phyloP scores from a whole-genome alignment of 2,797 vertebrate genomes.

The Bufotes viridis region DNA sequence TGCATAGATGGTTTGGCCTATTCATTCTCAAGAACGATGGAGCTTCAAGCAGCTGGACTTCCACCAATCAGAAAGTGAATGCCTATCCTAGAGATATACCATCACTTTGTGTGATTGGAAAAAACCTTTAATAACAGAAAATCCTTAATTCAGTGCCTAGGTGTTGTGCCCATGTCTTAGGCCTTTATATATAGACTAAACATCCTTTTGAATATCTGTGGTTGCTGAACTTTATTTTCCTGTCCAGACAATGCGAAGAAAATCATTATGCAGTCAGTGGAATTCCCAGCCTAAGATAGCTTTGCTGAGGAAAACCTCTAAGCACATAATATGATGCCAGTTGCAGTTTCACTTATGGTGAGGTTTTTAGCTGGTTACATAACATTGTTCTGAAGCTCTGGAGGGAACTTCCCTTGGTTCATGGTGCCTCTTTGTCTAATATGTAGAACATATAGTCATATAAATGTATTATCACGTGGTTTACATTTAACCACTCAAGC shows the following conservation, averaged over 20 bases:
- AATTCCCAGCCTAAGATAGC: background rate
- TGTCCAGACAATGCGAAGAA: background rate
- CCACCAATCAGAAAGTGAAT: too few species aligned
- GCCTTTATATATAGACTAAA: background rate
- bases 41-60: too few species aligned
- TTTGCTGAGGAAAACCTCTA: background rate
- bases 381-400: background rate
- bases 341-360: constrained; percentile 1
- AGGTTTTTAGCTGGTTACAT: background rate
- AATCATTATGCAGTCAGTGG: background rate
- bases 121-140: background rate
- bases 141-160: background rate
- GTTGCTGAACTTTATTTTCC: too few species aligned
- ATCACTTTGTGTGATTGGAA: too few species aligned
- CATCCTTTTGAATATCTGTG: background rate
- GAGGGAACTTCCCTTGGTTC: background rate
- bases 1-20: too few species aligned
- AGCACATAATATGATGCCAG: background rate
- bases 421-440: background rate
- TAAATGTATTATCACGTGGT: background rate
- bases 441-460: background rate
- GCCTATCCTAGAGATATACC: too few species aligned
- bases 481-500: background rate
- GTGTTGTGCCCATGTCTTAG: background rate
- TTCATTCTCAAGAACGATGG: too few species aligned